A percentile compares a stretch with the other conserved stretches of the same genome.
Evolutionary conservation across 2,888 invertebrate species (phyloP).

Genomic region (Lasioglossum calceatum): DNA sequence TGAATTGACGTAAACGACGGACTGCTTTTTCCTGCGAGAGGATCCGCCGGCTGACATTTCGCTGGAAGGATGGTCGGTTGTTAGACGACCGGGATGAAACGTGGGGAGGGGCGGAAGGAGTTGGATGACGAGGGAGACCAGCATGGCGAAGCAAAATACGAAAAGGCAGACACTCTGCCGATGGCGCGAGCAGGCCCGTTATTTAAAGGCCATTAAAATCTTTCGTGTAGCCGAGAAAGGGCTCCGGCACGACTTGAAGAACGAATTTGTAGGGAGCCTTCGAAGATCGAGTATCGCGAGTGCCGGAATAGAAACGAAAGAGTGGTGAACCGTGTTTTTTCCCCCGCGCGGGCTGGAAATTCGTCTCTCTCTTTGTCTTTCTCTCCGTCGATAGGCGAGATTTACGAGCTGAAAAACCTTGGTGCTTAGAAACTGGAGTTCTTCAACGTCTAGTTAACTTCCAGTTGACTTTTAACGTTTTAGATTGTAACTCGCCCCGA

Average conservation of each 20-base stretch:
- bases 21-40: slow-evolving; percentile 49
- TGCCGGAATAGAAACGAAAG: slow-evolving; percentile 57
- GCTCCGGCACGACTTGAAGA: slow-evolving; percentile 44
- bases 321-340: slow-evolving; percentile 67
- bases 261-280: slow-evolving; percentile 59
- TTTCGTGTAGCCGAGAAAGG: slow-evolving; percentile 35
- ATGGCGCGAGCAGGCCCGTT: slow-evolving; percentile 55
- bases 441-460: slow-evolving; percentile 68
- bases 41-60: slow-evolving; percentile 54
- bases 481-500: slow-evolving; percentile 39
- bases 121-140: neutral
- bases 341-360: slow-evolving; percentile 24
- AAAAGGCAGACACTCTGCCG: slow-evolving; percentile 48
- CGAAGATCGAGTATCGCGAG: slow-evolving; percentile 33
- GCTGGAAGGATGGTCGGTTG: slow-evolving; percentile 43
- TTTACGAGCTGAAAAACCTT: slow-evolving; percentile 57
- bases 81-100: neutral
- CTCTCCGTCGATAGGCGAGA: slow-evolving; percentile 42
- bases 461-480: slow-evolving; percentile 34
- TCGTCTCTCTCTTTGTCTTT: neutral
- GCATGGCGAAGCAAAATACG: slow-evolving; percentile 26
- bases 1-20: slow-evolving; percentile 66
- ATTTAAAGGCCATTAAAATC: slow-evolving; percentile 68
- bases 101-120: slow-evolving; percentile 10
- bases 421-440: slow-evolving; percentile 48